These are phyloP conservation scores for Amphilophus citrinellus DNA, from an alignment of 2,113 vertebrate species.

Conservation along the genomic window DNA sequence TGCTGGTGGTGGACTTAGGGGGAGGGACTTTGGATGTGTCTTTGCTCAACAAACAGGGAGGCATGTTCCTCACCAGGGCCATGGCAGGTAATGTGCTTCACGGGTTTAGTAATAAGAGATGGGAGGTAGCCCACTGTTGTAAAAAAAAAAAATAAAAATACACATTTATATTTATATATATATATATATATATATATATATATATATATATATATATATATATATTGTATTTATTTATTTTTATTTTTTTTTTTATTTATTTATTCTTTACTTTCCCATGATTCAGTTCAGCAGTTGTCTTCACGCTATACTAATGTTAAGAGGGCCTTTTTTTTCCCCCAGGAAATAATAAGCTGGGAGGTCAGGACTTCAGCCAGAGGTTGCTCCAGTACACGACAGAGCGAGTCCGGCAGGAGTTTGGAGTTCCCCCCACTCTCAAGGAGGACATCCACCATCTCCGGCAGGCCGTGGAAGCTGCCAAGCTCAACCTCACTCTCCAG, in stretches of 20 bases:
- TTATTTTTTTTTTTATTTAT: neutral
- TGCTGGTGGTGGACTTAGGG: constrained; percentile 96
- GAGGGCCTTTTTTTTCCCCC: neutral
- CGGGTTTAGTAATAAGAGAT: neutral
- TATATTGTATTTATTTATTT: too few species aligned
- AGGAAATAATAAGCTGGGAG: constrained; percentile 98
- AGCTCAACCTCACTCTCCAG: constrained; percentile 90
- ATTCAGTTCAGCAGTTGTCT: neutral
- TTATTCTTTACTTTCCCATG: neutral
- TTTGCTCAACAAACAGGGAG: constrained; percentile 95
- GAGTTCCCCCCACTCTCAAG: constrained; percentile 85
- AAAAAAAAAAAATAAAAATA: neutral
- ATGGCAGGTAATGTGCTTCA: constrained; percentile 91
- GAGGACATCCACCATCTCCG: constrained; percentile 93
- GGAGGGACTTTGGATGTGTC: constrained; percentile 97
- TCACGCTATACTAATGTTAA: neutral
- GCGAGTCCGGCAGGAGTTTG: constrained; percentile 82
- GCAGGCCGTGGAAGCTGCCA: constrained; percentile 91
- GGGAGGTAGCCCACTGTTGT: neutral
- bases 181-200: too few species aligned
- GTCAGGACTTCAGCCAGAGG: constrained; percentile 97
- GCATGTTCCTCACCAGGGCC: constrained; percentile 96
- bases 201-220: too few species aligned
- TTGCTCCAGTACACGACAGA: constrained; percentile 88
- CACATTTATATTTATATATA: too few species aligned